Conservation (phyloP, 2,888 invertebrate species). For the Operophtera brumata region DNA sequence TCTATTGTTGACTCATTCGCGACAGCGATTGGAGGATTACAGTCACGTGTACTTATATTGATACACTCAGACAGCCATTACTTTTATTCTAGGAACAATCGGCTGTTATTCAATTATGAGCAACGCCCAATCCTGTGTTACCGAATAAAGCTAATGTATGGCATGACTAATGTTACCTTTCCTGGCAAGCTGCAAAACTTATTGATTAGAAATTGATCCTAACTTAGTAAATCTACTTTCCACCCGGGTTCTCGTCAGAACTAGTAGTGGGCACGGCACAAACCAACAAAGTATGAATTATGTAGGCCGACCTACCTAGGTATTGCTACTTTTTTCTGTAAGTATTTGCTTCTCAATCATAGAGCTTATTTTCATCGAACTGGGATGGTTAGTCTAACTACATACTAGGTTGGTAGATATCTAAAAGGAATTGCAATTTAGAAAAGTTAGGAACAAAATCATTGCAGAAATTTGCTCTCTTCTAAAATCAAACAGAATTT, state of each 20-base stretch:
- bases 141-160: constrained; percentile 4
- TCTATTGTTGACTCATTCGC: constrained; percentile 40
- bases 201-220: neutral
- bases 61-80: constrained; percentile 13
- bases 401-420: too few relatives aligned
- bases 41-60: constrained; percentile 32
- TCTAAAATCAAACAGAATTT: too few relatives aligned
- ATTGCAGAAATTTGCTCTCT: too few relatives aligned
- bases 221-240: neutral
- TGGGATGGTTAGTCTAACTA: neutral
- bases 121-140: constrained; percentile 4
- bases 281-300: neutral
- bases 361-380: neutral
- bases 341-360: constrained; percentile 2
- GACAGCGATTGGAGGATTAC: constrained; percentile 27
- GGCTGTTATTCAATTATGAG: constrained; percentile 20
- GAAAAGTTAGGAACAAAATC: neutral
- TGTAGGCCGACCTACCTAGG: neutral
- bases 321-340: neutral
- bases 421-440: too few relatives aligned
- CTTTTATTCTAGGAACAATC: constrained; percentile 31
- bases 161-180: constrained; percentile 1
- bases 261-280: neutral
- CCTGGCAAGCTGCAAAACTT: constrained; percentile 1
- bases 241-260: neutral